Evolutionary conservation across 2,797 vertebrate species (phyloP), one percentile per base, ranked within the genome.

Genomic region (Ctenochaetus hawaiiensis): DNA sequence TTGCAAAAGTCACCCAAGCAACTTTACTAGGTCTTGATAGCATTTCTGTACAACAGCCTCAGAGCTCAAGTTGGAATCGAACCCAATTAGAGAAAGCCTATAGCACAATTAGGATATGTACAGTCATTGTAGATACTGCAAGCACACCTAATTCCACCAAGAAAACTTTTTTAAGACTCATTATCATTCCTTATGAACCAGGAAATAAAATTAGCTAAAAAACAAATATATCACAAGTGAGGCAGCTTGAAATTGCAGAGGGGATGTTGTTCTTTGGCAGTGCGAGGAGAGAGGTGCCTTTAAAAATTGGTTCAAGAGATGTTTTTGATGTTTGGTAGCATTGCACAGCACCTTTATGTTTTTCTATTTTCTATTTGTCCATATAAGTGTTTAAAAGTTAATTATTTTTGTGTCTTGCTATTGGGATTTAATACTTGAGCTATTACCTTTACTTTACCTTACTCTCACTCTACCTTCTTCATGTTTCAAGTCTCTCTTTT

Each of bases 1-100:
- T 48, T 53, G 60, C 30, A 71, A 69, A 61, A 16, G 53, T 76
- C 44, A 49, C n/a, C 14, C 26, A 8, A 10, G 10, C 26, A 2
- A 17, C 51, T 17, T 20, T 14, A n/a, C 53, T 44, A 12, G 0
- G 22, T 51, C 20, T 8, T 17, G 45, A n/a, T 23, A 6, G 16
- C 30, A 44, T 63, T 62, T 57, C 26, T 1, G 1, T 53, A 39
- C 16, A 30, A 23, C 17, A 17, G 30, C 51, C 51, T 4, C 13
- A 22, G 22, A 2, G 10, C 53, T 51, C 20, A 57, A 43, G n/a
- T 62, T 17, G 4, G 23, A 68, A 43, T 48, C 26, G 1, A 68
- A 5, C 68, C 18, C 18, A 20, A 37, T 65, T 17, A 22, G 1
- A 0, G 52, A 57, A 58, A 56, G 20, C 26, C 9, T 37, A n/a